Evolutionary conservation across 2,113 vertebrate species (phyloP), one percentile per base, ranked within the genome.

Genomic region (Columba livia): DNA sequence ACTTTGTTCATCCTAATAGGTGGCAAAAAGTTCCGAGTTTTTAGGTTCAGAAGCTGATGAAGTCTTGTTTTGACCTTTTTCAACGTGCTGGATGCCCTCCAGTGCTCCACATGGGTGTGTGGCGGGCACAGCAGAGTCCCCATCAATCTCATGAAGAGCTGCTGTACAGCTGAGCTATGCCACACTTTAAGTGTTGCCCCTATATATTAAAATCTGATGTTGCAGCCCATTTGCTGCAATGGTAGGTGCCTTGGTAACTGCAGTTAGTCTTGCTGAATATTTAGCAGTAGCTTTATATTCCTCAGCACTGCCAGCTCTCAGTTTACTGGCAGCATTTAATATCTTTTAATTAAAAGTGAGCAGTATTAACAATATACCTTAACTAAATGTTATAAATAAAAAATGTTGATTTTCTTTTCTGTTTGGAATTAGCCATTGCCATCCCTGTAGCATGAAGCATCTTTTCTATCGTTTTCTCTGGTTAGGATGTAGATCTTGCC

Each of bases 51-150:
- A 97, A 95, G 96, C 86, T 72, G 95, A 97, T 96, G 80, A 71
- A 89, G 77, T 94, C 97, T 96, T 66, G 40, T 66, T 97, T 73
- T 97, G 98, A 97, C 97, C 97, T 97, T 97, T 97, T 95, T 96
- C 96, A 87, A 95, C 66, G 47, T 72, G 94, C 91, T 82, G 82
- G 94, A 96, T 91, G 94, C 95, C 98, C 96, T 96, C 67, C 94
- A 91, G 97, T 91, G 73, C 92, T 97, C 94, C 31, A 91, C 94
- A 23, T 81, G 85, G 94, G 87, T 97, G 96, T 95, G 96, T 96
- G 87, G 95, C 82, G 21, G 83, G 77, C 86, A 72, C 80, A 93
- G 96, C 88, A 93, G 96, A 96, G 93, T 96, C 94, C 95, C 90
- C 95, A 98, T 98, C 97, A 96, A 83, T 97, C 97, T 97, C 88